A percentile compares a stretch with the other conserved stretches of the same genome.
Evolutionary conservation across 1,140 invertebrate species (phyloP).

Genomic region (Elysia chlorotica): DNA sequence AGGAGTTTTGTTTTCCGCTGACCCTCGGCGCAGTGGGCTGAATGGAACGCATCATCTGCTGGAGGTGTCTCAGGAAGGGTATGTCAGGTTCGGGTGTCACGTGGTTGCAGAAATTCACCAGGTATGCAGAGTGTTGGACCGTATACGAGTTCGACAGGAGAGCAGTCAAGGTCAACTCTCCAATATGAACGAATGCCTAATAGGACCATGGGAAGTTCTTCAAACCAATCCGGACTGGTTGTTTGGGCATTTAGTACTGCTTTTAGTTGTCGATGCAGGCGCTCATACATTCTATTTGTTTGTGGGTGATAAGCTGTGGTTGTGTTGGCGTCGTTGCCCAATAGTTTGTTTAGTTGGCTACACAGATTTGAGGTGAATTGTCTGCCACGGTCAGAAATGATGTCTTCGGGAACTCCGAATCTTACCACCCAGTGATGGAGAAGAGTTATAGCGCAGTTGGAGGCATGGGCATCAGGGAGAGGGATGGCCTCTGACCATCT

Average conservation of each 20-base stretch:
- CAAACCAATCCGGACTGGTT: neutral
- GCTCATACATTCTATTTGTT: constrained; percentile 19
- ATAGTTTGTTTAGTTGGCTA: neutral
- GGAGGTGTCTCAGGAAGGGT: neutral
- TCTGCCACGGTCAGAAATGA: constrained; percentile 61
- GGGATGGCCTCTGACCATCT: constrained; percentile 59
- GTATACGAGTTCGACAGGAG: constrained; percentile 19
- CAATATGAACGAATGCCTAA: constrained; percentile 12
- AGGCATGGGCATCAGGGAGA: constrained; percentile 60
- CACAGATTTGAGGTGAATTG: constrained; percentile 50
- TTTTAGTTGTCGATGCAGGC: constrained; percentile 23
- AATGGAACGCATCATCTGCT: constrained; percentile 5
- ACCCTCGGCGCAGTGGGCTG: neutral
- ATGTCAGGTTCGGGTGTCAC: neutral
- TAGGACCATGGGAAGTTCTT: constrained; percentile 13
- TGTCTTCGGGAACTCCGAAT: constrained; percentile 43
- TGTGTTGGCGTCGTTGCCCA: neutral
- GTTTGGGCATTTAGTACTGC: constrained; percentile 2
- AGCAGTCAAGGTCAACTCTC: constrained; percentile 7
- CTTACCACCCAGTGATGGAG: constrained; percentile 52
- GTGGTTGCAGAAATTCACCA: constrained; percentile 9
- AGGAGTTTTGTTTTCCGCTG: neutral
- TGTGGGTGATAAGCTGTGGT: neutral
- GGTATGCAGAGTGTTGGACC: constrained; percentile 18
- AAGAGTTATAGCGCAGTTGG: constrained; percentile 43